Evolutionary conservation across 2,113 vertebrate genomes (phyloP), one percentile per base, ranked within the genome.

Genomic region (Rhipidura dahli): DNA sequence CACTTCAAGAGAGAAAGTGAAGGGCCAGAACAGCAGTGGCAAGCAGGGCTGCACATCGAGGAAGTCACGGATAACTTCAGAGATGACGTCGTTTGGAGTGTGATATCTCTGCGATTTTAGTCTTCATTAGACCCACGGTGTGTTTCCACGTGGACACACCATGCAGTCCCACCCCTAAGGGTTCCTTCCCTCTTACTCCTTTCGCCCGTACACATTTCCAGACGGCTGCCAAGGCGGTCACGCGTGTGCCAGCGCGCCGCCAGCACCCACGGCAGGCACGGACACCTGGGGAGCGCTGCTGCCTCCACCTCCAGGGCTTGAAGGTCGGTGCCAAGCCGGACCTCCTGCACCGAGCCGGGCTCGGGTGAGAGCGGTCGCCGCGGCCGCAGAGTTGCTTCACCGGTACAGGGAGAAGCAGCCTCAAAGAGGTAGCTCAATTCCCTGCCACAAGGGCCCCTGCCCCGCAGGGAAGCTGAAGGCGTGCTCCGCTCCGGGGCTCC

Each of bases 1-100:
- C 16, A 1, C 19, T 4, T 26, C n/a, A 13, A 49, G 44, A 53
- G 18, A 47, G 35, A 16, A 23, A 22, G 33, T 0, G 0, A 40
- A 10, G 1, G 3, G 31, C 3, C 3, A 1, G 35, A 22, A 20
- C 23, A 12, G 30, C 64, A 7, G 15, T 1, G 1, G 6, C 3
- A 12, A 13, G 59, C 40, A 28, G 45, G 50, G 7, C 59, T 13
- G 54, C 11, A 6, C 1, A 2, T 4, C 6, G 13, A 60, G 51
- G 53, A 42, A 77, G 16, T 3, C 9, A 9, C 0, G 7, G 24
- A 7, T 2, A 9, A 30, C 35, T 28, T 17, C 9, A 4, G 40
- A 13, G 31, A 4, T 15, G 7, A 11, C 5, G 0, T 6, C 5
- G 7, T 18, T 31, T 9, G 33, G 49, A 33, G 31, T 4, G 24